These are phyloP conservation scores for Acromyrmex echinatior DNA, from an alignment of 1,140 invertebrate species.

Conservation along the genomic window DNA sequence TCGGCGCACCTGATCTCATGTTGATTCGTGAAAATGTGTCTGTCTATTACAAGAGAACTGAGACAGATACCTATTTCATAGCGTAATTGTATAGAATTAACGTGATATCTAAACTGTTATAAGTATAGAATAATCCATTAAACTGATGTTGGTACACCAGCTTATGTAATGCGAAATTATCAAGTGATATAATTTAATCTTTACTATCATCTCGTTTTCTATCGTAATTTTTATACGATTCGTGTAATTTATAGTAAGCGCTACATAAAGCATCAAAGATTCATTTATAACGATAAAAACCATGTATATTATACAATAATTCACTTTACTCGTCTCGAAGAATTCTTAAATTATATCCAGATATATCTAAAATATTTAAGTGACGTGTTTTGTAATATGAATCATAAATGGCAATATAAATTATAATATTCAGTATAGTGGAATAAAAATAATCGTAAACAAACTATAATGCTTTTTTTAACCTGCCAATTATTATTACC, in stretches of 20 bases:
- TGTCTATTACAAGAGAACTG: not conserved
- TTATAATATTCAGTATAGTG: constrained; percentile 13
- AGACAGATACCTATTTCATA: not conserved
- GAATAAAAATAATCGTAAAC: constrained; percentile 6
- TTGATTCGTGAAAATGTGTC: constrained; percentile 34
- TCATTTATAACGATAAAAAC: constrained; percentile 38
- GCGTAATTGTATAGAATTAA: constrained; percentile 9
- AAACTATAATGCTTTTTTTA: not conserved
- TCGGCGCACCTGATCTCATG: constrained; percentile 20
- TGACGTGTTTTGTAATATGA: constrained; percentile 23
- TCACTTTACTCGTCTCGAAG: not conserved
- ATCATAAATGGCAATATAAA: not conserved
- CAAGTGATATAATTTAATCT: constrained; percentile 9
- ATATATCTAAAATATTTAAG: not conserved
- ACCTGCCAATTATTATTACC: constrained; percentile 6
- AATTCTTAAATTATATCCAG: constrained; percentile 43
- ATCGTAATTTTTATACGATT: not conserved
- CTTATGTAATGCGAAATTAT: constrained; percentile 29
- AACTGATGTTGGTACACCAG: not conserved
- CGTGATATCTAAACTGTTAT: constrained; percentile 14
- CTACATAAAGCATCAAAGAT: not conserved
- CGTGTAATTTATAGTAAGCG: not conserved
- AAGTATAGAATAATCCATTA: constrained; percentile 15
- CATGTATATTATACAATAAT: constrained; percentile 9
- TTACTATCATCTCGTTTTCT: not conserved